A percentile compares a stretch with the other conserved stretches of the same genome.
Evolutionary conservation across 2,113 vertebrate genomes (phyloP).

Genomic region (Atractosteus spatula): DNA sequence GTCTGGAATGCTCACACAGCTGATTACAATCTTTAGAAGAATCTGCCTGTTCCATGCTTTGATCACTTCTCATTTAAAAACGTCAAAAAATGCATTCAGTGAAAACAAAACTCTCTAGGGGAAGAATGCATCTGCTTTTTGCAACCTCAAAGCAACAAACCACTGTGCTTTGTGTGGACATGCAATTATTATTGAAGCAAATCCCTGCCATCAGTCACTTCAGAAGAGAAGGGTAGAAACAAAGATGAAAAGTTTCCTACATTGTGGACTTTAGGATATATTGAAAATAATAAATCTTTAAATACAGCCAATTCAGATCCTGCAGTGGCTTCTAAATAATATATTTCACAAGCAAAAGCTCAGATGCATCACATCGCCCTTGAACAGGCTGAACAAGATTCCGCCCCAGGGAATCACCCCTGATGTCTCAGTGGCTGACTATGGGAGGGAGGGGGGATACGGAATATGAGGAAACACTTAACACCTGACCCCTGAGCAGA

Average conservation of each 20-base stretch:
- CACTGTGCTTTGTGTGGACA: background rate
- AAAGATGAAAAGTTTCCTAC: background rate
- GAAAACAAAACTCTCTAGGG: background rate
- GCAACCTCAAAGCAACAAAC: background rate
- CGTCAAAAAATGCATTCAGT: no score
- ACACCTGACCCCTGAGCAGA: no score
- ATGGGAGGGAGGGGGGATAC: no score
- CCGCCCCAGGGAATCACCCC: background rate
- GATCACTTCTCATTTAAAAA: no score
- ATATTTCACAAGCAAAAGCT: background rate
- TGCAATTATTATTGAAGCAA: background rate
- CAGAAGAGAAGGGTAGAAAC: background rate
- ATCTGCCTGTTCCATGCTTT: no score
- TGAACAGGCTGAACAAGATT: background rate
- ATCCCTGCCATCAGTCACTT: background rate
- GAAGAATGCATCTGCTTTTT: background rate
- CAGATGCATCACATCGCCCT: background rate
- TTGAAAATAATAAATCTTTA: constrained; percentile 6
- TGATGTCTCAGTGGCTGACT: background rate
- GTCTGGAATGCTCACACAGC: no score
- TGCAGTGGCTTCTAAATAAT: background rate
- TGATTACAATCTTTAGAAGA: no score
- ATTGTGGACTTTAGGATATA: constrained; percentile 1
- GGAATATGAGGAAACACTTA: no score
- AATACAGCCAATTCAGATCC: background rate